Conservation (phyloP, 1,140 invertebrate genomes). For the Bombus cullumanus region DNA sequence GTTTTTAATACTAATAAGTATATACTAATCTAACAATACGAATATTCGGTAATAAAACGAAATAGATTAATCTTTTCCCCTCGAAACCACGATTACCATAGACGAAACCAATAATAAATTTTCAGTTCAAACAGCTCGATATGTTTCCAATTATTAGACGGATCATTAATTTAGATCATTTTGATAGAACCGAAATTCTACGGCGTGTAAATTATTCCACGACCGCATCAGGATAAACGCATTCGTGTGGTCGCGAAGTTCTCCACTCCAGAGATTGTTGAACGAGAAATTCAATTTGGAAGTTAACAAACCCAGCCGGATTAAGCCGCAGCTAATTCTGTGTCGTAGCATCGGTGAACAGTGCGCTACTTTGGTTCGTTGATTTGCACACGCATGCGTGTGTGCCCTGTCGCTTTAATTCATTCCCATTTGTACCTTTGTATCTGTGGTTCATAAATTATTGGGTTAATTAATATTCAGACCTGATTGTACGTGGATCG, state of each 20-base stretch:
- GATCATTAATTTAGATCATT: background rate
- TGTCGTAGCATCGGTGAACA: background rate
- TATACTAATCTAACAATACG: background rate
- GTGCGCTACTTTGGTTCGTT: background rate
- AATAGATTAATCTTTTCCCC: background rate
- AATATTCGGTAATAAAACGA: too few species aligned
- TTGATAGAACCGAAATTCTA: background rate
- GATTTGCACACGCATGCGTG: background rate
- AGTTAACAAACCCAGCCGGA: slow-evolving; percentile 6
- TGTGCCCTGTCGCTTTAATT: background rate
- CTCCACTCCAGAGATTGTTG: slow-evolving; percentile 7
- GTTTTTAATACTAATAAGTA: background rate
- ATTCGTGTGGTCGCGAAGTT: background rate
- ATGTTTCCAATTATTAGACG: background rate
- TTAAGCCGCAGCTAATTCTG: background rate
- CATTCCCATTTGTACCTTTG: background rate
- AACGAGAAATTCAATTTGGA: slow-evolving; percentile 25
- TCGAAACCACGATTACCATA: background rate
- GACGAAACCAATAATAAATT: background rate
- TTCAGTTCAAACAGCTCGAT: background rate
- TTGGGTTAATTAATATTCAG: slow-evolving; percentile 20
- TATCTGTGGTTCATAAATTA: background rate
- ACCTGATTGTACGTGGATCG: background rate
- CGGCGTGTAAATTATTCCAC: slow-evolving; percentile 4
- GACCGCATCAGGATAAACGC: background rate